phyloP scores from a whole-genome alignment of 2,797 vertebrate genomes.

The Peromyscus aztecus region DNA sequence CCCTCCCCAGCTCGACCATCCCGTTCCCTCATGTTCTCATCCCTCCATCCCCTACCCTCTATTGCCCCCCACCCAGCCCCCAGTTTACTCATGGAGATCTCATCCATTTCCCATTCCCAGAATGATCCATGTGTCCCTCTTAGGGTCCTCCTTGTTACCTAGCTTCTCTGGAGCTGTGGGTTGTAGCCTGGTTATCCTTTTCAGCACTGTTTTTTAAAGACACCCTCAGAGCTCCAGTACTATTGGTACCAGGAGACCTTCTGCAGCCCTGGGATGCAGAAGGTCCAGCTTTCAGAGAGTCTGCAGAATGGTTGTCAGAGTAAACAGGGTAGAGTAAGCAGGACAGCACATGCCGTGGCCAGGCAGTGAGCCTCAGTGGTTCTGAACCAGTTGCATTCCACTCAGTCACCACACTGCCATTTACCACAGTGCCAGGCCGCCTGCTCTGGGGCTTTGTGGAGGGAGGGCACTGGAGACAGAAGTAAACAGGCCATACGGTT shows the following conservation, averaged over 20 bases:
- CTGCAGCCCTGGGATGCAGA: neutral
- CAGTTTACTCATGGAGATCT: too few relatives aligned
- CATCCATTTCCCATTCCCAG: too few relatives aligned
- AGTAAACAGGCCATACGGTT: neutral
- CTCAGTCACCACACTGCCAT: neutral
- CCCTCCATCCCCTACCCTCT: too few relatives aligned
- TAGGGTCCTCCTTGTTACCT: too few relatives aligned
- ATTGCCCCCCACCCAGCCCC: too few relatives aligned
- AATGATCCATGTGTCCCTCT: too few relatives aligned
- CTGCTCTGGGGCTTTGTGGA: neutral
- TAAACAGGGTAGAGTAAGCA: neutral
- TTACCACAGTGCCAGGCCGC: neutral
- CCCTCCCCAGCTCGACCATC: too few relatives aligned
- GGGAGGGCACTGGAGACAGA: neutral
- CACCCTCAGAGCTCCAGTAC: neutral
- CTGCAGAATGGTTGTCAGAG: neutral
- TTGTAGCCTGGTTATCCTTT: too few relatives aligned
- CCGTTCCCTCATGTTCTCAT: too few relatives aligned
- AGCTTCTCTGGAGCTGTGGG: too few relatives aligned
- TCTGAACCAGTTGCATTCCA: neutral
- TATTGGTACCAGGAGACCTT: neutral
- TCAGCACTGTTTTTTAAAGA: neutral
- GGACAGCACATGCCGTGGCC: neutral
- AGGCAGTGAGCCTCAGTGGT: too few relatives aligned
- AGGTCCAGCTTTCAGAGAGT: neutral